Evolutionary conservation across 1,140 invertebrate species (phyloP), one percentile per base, ranked within the genome.

Genomic region (Chironomus tepperi): DNA sequence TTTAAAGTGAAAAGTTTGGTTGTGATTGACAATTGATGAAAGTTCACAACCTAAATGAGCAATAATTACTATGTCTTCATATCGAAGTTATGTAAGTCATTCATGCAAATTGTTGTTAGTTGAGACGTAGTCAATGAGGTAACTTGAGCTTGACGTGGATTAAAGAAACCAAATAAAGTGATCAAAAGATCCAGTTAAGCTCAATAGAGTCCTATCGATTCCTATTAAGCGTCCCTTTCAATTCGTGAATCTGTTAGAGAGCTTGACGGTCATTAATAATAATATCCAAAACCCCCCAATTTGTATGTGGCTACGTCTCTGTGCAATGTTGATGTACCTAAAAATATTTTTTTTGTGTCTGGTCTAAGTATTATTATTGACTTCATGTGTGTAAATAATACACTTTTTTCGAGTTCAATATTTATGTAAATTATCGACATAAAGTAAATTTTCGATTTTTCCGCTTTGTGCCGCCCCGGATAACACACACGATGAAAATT

Each of bases 11-110:
- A 57, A 57, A 47, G 43, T 47, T 47, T 47, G 15, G 0, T 12
- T 12, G 12, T n/a, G 12, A 57, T 57, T n/a, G n/a, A 57, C 12
- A n/a, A 57, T 12, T 57, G 47, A 57, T 1, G 12, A 57, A 57
- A 57, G 5, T 57, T 57, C 10, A 12, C 47, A 57, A n/a, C 12
- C 12, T 57, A 57, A 57, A 57, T 57, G 47, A 57, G 47, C 47
- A 57, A 15, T n/a, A 57, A 12, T n/a, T 57, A 57, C 47, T 18
- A 70, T 70, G 65, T 70, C 65, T 70, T 70, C 65, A 12, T 70
- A 70, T 21, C 16, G 65, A 70, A 70, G 65, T 70, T 70, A 70
- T 70, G 65, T 70, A 70, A 70, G 65, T 70, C 19, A 19, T 34
- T 70, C 19, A 70, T 70, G 65, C 19, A 70, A 70, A 70, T 18